These are phyloP conservation scores for Gymnothorax javanicus DNA, from an alignment of 2,797 vertebrate genomes.

Conservation along the genomic window DNA sequence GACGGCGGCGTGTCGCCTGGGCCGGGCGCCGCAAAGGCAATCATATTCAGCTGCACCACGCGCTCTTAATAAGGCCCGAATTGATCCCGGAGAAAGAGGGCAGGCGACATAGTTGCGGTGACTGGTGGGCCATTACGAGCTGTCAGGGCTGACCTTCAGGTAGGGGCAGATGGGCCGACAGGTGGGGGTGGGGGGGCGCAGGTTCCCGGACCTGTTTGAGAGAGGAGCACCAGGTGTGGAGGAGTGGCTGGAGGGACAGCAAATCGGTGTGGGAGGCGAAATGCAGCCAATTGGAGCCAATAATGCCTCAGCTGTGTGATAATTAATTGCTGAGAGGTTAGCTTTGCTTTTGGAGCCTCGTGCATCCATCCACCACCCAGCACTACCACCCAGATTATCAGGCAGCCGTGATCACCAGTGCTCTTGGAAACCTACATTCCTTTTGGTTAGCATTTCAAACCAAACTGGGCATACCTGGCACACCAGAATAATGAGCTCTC, in stretches of 20 bases:
- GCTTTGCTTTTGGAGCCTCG: background rate
- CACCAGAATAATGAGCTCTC: no score
- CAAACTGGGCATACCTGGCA: no score
- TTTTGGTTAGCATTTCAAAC: no score
- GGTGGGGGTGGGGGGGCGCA: constrained; percentile 46
- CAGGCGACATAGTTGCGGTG: constrained; percentile 49
- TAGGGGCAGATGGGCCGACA: constrained; percentile 30
- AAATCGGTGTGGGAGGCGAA: background rate
- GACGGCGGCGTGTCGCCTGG: constrained; percentile 78
- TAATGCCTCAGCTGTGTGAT: constrained; percentile 5
- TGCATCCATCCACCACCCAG: background rate
- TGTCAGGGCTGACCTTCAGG: constrained; percentile 72
- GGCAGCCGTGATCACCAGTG: no score
- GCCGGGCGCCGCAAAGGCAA: constrained; percentile 73
- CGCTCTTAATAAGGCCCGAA: constrained; percentile 76
- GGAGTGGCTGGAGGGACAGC: background rate
- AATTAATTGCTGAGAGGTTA: background rate
- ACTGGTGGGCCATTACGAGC: constrained; percentile 65
- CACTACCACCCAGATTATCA: background rate
- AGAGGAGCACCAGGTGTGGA: constrained; percentile 29
- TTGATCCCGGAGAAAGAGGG: constrained; percentile 73
- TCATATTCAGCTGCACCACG: constrained; percentile 74
- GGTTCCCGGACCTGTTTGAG: constrained; percentile 27
- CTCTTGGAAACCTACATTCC: no score
- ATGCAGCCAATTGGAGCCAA: constrained; percentile 48